Evolutionary conservation across 2,888 invertebrate genomes (phyloP).

Genomic region (Galerucella nymphaeae): DNA sequence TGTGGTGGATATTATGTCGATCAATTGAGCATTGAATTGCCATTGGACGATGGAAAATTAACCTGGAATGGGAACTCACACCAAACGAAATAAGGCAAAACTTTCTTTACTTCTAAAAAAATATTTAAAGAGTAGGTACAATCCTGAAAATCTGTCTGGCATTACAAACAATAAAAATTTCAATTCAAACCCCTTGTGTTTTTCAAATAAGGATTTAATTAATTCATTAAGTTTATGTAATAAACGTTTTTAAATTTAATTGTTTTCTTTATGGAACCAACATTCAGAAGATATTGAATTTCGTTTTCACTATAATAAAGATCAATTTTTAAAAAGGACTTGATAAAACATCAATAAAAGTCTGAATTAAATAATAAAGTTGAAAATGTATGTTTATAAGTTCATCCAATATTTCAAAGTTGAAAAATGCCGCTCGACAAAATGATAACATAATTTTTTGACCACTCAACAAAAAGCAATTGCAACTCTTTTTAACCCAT

Average conservation of each 20-base stretch:
- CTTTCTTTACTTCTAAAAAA: neutral
- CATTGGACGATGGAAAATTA: neutral
- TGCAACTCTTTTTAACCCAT: conserved; percentile 14
- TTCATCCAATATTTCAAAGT: neutral
- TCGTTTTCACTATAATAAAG: too few species aligned
- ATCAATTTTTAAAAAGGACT: neutral
- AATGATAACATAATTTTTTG: conserved; percentile 23
- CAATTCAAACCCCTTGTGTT: too few species aligned
- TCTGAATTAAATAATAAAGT: neutral
- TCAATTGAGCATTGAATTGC: neutral
- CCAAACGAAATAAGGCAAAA: neutral
- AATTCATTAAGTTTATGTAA: too few species aligned
- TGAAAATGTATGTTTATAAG: neutral
- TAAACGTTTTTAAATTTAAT: too few species aligned
- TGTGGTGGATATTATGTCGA: neutral
- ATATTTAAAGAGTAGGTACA: too few species aligned
- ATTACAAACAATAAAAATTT: too few species aligned
- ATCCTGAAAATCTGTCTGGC: too few species aligned
- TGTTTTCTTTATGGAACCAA: too few species aligned
- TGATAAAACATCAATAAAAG: neutral
- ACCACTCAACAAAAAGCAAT: conserved; percentile 10
- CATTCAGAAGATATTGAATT: too few species aligned
- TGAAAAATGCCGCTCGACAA: conserved; percentile 8
- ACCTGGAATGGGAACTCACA: neutral
- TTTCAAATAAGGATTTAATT: too few species aligned